These are phyloP conservation scores for Tiliacea aurago DNA, from an alignment of 2,888 invertebrate genomes.

Conservation along the genomic window DNA sequence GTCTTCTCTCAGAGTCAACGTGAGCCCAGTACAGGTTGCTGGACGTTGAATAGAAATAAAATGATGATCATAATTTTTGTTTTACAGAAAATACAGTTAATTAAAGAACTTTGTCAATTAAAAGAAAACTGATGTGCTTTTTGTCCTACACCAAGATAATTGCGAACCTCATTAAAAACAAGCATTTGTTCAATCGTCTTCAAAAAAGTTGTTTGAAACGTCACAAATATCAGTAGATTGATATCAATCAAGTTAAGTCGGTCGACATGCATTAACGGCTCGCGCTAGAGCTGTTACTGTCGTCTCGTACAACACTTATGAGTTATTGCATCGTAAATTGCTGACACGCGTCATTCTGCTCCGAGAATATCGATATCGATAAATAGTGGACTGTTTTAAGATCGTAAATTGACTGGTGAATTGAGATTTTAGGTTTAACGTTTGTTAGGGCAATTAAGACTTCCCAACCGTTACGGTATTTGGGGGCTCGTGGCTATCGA, in stretches of 20 bases:
- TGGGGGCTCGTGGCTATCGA: background rate
- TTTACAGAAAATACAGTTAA: background rate
- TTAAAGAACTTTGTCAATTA: slow-evolving; percentile 16
- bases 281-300: slow-evolving; percentile 80
- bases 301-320: slow-evolving; percentile 78
- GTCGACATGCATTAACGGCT: slow-evolving; percentile 77
- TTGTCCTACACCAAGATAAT: slow-evolving; percentile 19
- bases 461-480: background rate
- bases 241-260: slow-evolving; percentile 77
- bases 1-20: background rate
- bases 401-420: slow-evolving; percentile 31
- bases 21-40: background rate
- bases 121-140: slow-evolving; percentile 8
- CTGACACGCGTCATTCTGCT: slow-evolving; percentile 78
- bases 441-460: slow-evolving; percentile 18
- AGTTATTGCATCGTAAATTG: slow-evolving; percentile 82
- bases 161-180: slow-evolving; percentile 31
- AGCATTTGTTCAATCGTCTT: slow-evolving; percentile 39
- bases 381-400: slow-evolving; percentile 21
- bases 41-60: background rate
- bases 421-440: slow-evolving; percentile 41
- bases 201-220: slow-evolving; percentile 47
- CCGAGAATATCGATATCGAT: slow-evolving; percentile 63
- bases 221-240: slow-evolving; percentile 72
- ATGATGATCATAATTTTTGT: background rate